Evolutionary conservation across 1,140 invertebrate species (phyloP), one percentile per base, ranked within the genome.

Genomic region (Drosophila micromelanica): DNA sequence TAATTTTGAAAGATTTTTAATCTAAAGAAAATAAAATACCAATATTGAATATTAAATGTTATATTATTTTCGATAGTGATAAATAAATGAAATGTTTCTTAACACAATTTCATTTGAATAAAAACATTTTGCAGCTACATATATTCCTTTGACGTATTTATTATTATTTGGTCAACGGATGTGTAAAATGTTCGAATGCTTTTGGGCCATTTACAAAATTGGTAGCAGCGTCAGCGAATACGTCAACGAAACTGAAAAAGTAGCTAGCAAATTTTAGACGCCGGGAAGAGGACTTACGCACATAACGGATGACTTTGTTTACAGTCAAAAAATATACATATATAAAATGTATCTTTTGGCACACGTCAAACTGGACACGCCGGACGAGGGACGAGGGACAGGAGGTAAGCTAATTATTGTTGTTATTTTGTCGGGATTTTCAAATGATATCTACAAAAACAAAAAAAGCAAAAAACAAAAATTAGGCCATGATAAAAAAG

Each of bases 401-500:
- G 30, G 32, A 30, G 43, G 30, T 11, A 35, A 43, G 20, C 45
- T 49, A 57, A 43, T 37, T 27, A 63, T 65, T 63, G 30, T 46
- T 71, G 46, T 43, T 56, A 35, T 23, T 73, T 72, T 56, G 56
- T 42, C 40, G 32, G 74, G 65, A 69, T 69, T 82, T 80, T 70
- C 12, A 42, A 80, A 81, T 78, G 75, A 75, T 86, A 86, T 87
- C 78, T 82, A 80, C 51, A 60, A 27, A 71, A 67, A 76, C 2
- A 15, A 51, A 32, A 32, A 32, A 6, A 6, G 1, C 7, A 32
- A 32, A 49, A 51, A 8, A 32, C 43, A 46, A 57, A 60, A 86
- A 86, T 84, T 87, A 87, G 82, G 82, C 82, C 82, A 87, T 73
- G 82, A 86, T 86, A 86, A 86, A 87, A 46, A 78, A 82, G 63